These are phyloP conservation scores for Vulpes vulpes DNA, from an alignment of 2,113 vertebrate species.

Conservation along the genomic window DNA sequence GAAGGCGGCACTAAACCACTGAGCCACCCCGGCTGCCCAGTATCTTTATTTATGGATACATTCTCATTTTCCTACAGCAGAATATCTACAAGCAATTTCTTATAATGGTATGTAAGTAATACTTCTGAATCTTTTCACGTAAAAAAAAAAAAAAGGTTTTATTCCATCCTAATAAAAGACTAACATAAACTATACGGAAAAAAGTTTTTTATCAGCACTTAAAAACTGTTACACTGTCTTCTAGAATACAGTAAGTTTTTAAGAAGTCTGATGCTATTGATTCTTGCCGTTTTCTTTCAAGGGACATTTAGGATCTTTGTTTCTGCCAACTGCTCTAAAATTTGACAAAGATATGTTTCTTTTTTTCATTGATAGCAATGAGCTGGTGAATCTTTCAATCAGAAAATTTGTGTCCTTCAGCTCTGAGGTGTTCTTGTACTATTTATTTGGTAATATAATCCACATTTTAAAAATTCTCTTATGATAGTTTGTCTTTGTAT, in stretches of 20 bases:
- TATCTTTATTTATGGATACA: background rate
- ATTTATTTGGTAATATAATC: background rate
- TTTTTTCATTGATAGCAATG: background rate
- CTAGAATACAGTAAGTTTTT: background rate
- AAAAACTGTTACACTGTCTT: background rate
- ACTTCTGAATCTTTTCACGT: background rate
- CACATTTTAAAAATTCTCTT: background rate
- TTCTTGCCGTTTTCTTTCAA: background rate
- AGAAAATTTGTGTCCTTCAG: background rate
- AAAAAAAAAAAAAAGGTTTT: background rate
- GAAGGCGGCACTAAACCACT: too few relatives aligned
- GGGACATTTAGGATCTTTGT: background rate
- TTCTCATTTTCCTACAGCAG: background rate
- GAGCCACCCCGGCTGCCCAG: too few relatives aligned
- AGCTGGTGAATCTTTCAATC: background rate
- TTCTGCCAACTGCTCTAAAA: background rate
- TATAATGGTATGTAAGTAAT: background rate
- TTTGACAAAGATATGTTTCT: background rate
- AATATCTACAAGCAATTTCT: slow-evolving; percentile 24
- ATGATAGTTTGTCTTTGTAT: background rate
- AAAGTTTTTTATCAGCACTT: background rate
- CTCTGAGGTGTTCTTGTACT: background rate
- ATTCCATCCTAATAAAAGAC: background rate
- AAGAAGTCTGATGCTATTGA: background rate
- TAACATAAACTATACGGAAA: background rate